Evolutionary conservation across 1,140 invertebrate species (phyloP).

Genomic region (Leptonema lineaticorne): DNA sequence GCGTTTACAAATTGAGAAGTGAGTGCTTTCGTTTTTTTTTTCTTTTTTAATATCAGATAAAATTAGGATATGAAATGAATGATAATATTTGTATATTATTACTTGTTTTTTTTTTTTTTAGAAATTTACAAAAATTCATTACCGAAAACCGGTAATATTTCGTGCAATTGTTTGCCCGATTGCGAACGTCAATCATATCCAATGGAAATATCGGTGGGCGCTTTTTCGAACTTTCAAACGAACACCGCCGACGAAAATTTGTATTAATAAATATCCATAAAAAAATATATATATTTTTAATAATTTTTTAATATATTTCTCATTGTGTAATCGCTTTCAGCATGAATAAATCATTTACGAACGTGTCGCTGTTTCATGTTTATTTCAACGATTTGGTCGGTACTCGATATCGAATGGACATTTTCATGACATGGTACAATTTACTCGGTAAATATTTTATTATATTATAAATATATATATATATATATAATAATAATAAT

Average conservation of each 20-base stretch:
- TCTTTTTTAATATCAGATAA: not conserved
- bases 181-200: conserved; percentile 60
- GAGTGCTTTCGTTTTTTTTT: conserved; percentile 37
- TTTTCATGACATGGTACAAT: conserved; percentile 61
- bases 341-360: conserved; percentile 50
- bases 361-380: conserved; percentile 61
- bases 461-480: no score
- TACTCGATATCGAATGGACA: conserved; percentile 60
- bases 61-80: no score
- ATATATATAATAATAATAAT: no score
- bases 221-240: conserved; percentile 52
- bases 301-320: not conserved
- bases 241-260: conserved; percentile 6
- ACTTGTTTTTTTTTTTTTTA: conserved; percentile 19
- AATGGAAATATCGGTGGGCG: conserved; percentile 57
- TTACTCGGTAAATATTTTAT: conserved; percentile 47
- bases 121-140: conserved; percentile 22
- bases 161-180: conserved; percentile 56
- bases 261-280: not conserved
- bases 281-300: not conserved
- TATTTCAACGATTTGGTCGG: conserved; percentile 63
- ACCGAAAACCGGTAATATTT: conserved; percentile 39
- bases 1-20: conserved; percentile 49
- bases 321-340: conserved; percentile 47
- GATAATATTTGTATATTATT: no score